Percentiles rank a stretch among this genome's conserved stretches.
These are phyloP conservation scores for Neomonachus schauinslandi DNA, from an alignment of 2,113 vertebrate genomes.

Conservation along the genomic window DNA sequence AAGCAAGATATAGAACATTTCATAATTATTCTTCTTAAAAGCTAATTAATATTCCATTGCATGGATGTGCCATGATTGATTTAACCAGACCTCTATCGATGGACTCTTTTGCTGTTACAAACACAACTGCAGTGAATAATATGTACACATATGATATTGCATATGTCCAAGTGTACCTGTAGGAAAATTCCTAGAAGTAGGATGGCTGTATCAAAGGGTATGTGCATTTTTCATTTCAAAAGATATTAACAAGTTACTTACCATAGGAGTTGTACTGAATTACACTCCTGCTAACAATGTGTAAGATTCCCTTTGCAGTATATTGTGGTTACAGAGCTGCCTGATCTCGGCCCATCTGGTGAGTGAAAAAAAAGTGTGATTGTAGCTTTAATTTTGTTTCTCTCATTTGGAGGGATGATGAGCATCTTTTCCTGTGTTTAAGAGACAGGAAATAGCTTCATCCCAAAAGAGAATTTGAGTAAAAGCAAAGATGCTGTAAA, in stretches of 20 bases:
- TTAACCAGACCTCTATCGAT: background rate
- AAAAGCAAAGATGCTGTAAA: conserved; percentile 18
- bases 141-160: background rate
- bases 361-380: background rate
- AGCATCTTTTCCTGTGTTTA: background rate
- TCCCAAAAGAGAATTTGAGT: conserved; percentile 28
- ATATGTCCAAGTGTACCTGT: background rate
- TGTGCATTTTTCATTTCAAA: background rate
- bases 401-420: background rate
- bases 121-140: background rate
- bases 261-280: background rate
- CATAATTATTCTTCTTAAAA: background rate
- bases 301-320: background rate
- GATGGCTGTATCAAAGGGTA: background rate
- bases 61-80: background rate
- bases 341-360: background rate
- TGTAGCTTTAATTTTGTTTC: conserved; percentile 41
- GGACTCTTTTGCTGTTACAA: background rate
- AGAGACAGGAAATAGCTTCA: background rate
- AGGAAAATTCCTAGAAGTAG: background rate
- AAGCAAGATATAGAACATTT: background rate
- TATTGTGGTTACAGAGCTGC: background rate
- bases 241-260: background rate
- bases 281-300: background rate
- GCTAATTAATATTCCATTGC: background rate